Conservation (phyloP, 2,797 vertebrate species). For the Eulemur rubriventer region DNA sequence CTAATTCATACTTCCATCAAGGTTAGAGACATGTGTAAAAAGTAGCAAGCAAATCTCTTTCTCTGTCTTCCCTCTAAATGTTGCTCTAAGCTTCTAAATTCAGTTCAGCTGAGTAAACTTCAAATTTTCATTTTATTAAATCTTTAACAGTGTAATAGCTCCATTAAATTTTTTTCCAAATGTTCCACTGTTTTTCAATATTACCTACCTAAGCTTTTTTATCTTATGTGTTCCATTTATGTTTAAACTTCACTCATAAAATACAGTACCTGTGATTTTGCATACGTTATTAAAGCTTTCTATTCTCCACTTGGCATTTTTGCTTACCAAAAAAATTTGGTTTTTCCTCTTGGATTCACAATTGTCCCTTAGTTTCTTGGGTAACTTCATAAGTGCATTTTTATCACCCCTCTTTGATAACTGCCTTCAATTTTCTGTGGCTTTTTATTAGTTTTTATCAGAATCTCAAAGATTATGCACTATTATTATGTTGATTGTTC, state of each 20-base stretch:
- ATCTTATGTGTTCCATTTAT: slow-evolving; percentile 31
- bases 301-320: slow-evolving; percentile 50
- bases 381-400: slow-evolving; percentile 42
- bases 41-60: neutral
- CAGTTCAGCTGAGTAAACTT: slow-evolving; percentile 53
- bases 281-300: slow-evolving; percentile 47
- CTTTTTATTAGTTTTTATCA: slow-evolving; percentile 53
- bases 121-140: slow-evolving; percentile 63
- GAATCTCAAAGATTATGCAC: neutral
- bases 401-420: slow-evolving; percentile 49
- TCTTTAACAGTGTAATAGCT: slow-evolving; percentile 37
- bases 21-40: neutral
- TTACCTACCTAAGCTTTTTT: slow-evolving; percentile 24
- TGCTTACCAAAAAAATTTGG: slow-evolving; percentile 20
- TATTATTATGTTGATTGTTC: slow-evolving; percentile 34
- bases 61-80: neutral
- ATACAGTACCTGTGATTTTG: neutral
- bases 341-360: slow-evolving; percentile 52
- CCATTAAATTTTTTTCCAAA: slow-evolving; percentile 54
- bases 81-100: slow-evolving; percentile 49
- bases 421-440: slow-evolving; percentile 50
- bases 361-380: slow-evolving; percentile 33
- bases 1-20: neutral
- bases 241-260: slow-evolving; percentile 38
- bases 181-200: slow-evolving; percentile 8